phyloP scores from a whole-genome alignment of 2,797 vertebrate species.

The Macroramphosus scolopax region DNA sequence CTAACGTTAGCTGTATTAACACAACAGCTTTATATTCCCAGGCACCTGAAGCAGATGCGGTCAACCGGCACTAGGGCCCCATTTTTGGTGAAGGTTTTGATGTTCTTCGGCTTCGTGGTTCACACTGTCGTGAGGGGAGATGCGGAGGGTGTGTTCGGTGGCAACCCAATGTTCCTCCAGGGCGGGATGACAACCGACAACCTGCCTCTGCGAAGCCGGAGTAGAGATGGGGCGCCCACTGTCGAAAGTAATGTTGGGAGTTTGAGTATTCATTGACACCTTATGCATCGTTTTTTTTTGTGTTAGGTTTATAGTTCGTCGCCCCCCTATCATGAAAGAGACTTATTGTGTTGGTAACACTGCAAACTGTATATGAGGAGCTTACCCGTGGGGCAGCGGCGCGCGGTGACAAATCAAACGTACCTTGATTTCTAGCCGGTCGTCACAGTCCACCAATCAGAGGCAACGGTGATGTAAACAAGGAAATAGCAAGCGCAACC shows the following conservation, averaged over 20 bases:
- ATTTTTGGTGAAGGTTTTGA: conserved; percentile 17
- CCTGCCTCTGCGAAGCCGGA: conserved; percentile 27
- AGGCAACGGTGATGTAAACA: conserved; percentile 62
- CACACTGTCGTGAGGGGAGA: conserved; percentile 1
- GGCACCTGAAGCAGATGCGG: conserved; percentile 48
- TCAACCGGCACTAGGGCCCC: conserved; percentile 53
- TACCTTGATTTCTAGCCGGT: background rate
- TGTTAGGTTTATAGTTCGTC: conserved; percentile 6
- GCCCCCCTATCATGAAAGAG: background rate
- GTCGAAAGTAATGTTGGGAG: conserved; percentile 42
- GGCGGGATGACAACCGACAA: conserved; percentile 17
- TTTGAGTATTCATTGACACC: conserved; percentile 23
- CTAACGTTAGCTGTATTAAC: background rate
- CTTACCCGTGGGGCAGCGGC: background rate
- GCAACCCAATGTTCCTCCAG: conserved; percentile 41
- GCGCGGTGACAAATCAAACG: conserved; percentile 9
- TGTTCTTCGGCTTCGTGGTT: conserved; percentile 8
- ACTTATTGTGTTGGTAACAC: background rate
- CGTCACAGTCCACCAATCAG: conserved; percentile 53
- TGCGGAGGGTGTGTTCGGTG: conserved; percentile 35
- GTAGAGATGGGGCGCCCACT: conserved; percentile 5
- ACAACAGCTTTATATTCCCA: background rate
- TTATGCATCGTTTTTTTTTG: conserved; percentile 2
- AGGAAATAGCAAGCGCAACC: conserved; percentile 48
- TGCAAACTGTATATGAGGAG: no score